phyloP scores from a whole-genome alignment of 64 coral and sea anemone species.

The Trachythela sp. region DNA sequence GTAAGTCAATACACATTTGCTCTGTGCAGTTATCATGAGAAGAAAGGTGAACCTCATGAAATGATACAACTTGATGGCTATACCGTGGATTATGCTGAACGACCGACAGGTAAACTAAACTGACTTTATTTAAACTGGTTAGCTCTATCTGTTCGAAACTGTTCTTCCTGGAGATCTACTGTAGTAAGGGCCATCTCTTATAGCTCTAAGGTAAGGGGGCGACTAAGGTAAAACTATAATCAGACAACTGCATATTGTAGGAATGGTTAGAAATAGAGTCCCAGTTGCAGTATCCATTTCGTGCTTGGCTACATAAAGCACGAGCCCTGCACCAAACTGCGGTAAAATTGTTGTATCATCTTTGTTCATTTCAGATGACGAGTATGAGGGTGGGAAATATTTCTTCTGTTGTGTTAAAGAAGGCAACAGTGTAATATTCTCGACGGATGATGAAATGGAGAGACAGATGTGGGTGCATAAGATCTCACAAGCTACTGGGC shows the following conservation, averaged over 20 bases:
- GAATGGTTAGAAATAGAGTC: too few relatives aligned
- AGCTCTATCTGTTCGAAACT: too few relatives aligned
- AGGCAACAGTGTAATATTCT: slow-evolving; percentile 80
- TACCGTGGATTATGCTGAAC: slow-evolving; percentile 94
- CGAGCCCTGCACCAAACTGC: too few relatives aligned
- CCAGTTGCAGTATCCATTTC: too few relatives aligned
- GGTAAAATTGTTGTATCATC: too few relatives aligned
- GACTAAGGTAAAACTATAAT: too few relatives aligned
- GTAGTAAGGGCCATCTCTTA: too few relatives aligned
- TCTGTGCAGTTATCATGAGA: slow-evolving; percentile 89
- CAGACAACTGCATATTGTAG: too few relatives aligned
- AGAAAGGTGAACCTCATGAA: slow-evolving; percentile 85
- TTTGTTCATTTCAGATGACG: slow-evolving; percentile 60
- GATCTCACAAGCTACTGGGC: slow-evolving; percentile 86
- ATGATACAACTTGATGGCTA: slow-evolving; percentile 95
- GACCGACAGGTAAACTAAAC: neutral
- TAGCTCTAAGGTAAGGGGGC: too few relatives aligned
- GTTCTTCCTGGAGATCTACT: neutral
- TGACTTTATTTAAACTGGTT: too few relatives aligned
- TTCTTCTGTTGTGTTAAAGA: slow-evolving; percentile 95
- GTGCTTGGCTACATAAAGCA: too few relatives aligned
- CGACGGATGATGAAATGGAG: slow-evolving; percentile 85
- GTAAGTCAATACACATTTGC: slow-evolving; percentile 93
- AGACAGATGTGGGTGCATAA: slow-evolving; percentile 98
- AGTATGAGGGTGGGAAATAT: slow-evolving; percentile 77